Evolutionary conservation across 2,797 vertebrate species (phyloP).

Genomic region (Alca torda): DNA sequence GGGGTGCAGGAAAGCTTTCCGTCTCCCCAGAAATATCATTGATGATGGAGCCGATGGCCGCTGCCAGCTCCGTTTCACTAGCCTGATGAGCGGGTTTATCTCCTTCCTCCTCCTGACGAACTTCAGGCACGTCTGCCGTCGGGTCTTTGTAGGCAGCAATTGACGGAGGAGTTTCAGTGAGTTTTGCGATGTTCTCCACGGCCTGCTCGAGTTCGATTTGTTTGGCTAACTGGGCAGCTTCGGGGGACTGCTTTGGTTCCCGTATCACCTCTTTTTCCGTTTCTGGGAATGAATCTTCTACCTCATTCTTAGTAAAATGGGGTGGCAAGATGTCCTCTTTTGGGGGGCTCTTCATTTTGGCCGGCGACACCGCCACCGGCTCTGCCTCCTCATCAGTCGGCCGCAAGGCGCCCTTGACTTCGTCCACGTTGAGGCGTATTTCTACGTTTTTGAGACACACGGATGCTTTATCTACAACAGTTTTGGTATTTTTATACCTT

Average conservation of each 20-base stretch:
- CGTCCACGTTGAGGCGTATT: conserved; percentile 84
- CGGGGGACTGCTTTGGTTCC: conserved; percentile 81
- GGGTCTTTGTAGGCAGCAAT: conserved; percentile 85
- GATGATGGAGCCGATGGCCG: conserved; percentile 97
- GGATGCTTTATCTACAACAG: conserved; percentile 80
- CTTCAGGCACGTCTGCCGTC: conserved; percentile 69
- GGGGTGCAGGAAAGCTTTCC: conserved; percentile 86
- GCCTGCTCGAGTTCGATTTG: conserved; percentile 96
- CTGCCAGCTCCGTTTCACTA: conserved; percentile 95
- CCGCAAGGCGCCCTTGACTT: conserved; percentile 81
- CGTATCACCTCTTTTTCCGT: conserved; percentile 75
- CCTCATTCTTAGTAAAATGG: conserved; percentile 71
- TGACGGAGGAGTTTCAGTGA: conserved; percentile 82
- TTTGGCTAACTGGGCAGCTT: conserved; percentile 83
- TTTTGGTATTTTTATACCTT: conserved; percentile 85
- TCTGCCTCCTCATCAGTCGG: conserved; percentile 78
- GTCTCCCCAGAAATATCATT: conserved; percentile 87
- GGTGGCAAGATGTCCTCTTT: conserved; percentile 74
- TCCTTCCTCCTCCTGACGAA: conserved; percentile 83
- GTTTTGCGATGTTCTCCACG: conserved; percentile 95
- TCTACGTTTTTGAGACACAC: conserved; percentile 86
- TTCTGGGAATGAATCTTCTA: conserved; percentile 67
- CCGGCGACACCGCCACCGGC: conserved; percentile 61
- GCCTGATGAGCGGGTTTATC: conserved; percentile 92
- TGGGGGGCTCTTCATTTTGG: conserved; percentile 80